These are phyloP conservation scores for Montipora capitata DNA, from an alignment of 92 coral and sea anemone species.

Conservation along the genomic window DNA sequence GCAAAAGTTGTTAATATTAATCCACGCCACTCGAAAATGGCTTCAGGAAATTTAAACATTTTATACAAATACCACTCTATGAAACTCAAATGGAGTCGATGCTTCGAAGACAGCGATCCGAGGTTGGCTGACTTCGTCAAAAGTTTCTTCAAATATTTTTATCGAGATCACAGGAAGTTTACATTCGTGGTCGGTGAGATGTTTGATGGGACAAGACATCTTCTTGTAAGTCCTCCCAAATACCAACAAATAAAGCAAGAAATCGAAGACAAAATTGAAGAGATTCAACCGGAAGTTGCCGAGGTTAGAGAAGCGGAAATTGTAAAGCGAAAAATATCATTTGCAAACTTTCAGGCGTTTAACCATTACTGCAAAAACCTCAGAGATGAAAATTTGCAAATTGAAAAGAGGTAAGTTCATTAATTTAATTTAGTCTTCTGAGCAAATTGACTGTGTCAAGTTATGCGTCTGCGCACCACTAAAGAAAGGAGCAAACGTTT, in stretches of 20 bases:
- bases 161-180: conserved; percentile 42
- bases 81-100: conserved; percentile 41
- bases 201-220: conserved; percentile 60
- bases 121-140: conserved; percentile 3
- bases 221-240: conserved; percentile 47
- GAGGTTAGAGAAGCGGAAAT: background rate
- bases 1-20: too few relatives aligned
- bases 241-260: conserved; percentile 68
- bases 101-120: conserved; percentile 23
- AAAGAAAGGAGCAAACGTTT: too few relatives aligned
- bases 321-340: conserved; percentile 6
- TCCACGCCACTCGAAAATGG: background rate
- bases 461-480: too few relatives aligned
- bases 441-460: too few relatives aligned
- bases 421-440: too few relatives aligned
- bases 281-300: conserved; percentile 41
- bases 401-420: conserved; percentile 41
- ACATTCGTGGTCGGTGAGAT: conserved; percentile 61
- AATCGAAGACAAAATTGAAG: conserved; percentile 47
- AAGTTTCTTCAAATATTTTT: conserved; percentile 61
- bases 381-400: conserved; percentile 24
- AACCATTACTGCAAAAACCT: conserved; percentile 3
- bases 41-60: background rate
- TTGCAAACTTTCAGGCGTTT: conserved; percentile 34
- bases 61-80: conserved; percentile 62